Percentiles rank a stretch among this genome's conserved stretches.
Conservation (phyloP, 2,797 vertebrate genomes). For the Molothrus aeneus region DNA sequence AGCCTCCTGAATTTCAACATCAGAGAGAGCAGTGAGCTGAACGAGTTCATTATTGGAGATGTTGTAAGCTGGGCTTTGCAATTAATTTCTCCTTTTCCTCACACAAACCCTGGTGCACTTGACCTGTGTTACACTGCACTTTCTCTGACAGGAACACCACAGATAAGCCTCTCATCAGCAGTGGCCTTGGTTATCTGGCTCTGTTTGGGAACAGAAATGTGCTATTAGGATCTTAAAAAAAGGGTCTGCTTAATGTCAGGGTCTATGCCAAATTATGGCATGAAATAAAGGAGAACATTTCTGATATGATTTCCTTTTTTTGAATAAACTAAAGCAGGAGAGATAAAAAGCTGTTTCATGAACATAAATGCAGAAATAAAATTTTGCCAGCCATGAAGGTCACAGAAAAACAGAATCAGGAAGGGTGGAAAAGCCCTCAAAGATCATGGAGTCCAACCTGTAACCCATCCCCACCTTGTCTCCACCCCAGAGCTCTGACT, state of each 20-base stretch:
- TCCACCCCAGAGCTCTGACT: not conserved
- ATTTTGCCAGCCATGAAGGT: not conserved
- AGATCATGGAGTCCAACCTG: not conserved
- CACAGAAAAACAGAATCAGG: not conserved
- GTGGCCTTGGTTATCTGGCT: not conserved
- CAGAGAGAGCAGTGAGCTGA: not conserved
- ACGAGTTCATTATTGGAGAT: not conserved
- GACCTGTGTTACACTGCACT: not conserved
- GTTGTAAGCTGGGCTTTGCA: not conserved
- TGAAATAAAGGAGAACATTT: not conserved
- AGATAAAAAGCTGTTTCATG: not conserved
- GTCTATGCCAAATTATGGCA: not conserved
- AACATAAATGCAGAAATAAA: not conserved
- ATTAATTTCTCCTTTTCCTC: not conserved
- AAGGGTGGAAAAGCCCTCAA: not conserved
- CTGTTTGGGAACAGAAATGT: slow-evolving; percentile 2
- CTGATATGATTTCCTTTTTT: not conserved
- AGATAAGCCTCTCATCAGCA: not conserved
- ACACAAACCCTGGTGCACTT: not conserved
- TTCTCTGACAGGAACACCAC: not conserved
- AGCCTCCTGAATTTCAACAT: not conserved
- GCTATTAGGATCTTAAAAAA: not conserved
- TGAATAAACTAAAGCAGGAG: not conserved
- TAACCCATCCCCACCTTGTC: not conserved
- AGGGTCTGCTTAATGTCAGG: not conserved